Evolutionary conservation across 2,888 invertebrate genomes (phyloP), one percentile per base, ranked within the genome.

Genomic region (Folsomia candida): DNA sequence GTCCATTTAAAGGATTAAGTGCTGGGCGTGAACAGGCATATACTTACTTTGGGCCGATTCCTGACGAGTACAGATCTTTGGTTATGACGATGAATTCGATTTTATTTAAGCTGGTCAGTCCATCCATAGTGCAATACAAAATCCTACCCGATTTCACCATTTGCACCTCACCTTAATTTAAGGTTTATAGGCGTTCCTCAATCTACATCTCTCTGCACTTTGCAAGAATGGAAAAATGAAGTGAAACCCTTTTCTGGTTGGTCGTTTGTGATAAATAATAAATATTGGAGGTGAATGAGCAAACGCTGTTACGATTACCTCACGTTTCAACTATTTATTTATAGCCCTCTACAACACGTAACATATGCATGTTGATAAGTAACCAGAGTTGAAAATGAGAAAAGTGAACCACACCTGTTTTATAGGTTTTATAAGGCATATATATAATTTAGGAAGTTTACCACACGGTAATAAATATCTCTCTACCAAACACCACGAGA

Each of bases 301-400:
- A 14, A 4, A 37, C 37, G 14, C 37, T 37, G 14, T 37, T 37
- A 37, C 37, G 37, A 54, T 54, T 54, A 22, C 54, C 54, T 54
- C 54, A 54, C 54, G 54, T 54, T 54, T 22, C 54, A 54, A 54
- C 54, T 54, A 54, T 54, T 54, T 54, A 54, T 54, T 54, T 54
- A 54, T 54, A 54, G 54, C 54, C n/a, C 54, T 20, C 9, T 18
- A 47, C 18, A 9, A 47, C 18, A 47, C 9, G 18, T 47, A 18
- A 47, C 9, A n/a, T n/a, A n/a, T n/a, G n/a, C n/a, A n/a, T n/a
- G n/a, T n/a, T n/a, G n/a, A n/a, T n/a, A n/a, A n/a, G n/a, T n/a
- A n/a, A n/a, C n/a, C n/a, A n/a, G n/a, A n/a, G n/a, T n/a, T 47
- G 47, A 47, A 18, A 9, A 47, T 47, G 47, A 11, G 47, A 47